phyloP scores from a whole-genome alignment of 1,140 invertebrate genomes.

The Euwallacea similis region DNA sequence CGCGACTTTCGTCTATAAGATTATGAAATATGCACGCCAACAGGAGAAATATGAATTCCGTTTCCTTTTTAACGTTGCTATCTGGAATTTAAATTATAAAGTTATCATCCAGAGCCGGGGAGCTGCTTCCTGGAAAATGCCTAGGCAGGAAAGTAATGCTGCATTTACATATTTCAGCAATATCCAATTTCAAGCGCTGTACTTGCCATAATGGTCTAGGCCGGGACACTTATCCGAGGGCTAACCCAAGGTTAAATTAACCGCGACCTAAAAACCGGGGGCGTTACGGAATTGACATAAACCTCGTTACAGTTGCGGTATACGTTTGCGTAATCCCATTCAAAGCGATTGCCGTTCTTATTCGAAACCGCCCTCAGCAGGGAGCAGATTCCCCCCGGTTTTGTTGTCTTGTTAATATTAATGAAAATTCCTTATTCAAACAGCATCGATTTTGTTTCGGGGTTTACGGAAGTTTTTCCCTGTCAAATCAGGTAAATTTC shows the following conservation, averaged over 20 bases:
- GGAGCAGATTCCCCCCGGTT: background rate
- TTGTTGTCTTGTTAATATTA: slow-evolving; percentile 6
- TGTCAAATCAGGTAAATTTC: no score
- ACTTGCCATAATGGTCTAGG: background rate
- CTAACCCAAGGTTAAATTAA: background rate
- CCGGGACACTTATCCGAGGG: no score
- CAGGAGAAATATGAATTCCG: background rate
- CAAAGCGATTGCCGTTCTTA: slow-evolving; percentile 2
- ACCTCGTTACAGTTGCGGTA: slow-evolving; percentile 7
- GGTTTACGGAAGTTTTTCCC: no score
- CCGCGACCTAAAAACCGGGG: background rate
- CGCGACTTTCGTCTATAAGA: background rate
- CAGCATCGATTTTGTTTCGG: no score
- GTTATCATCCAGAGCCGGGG: no score
- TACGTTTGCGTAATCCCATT: slow-evolving; percentile 7
- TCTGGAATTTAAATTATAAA: slow-evolving; percentile 10
- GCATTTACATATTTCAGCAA: slow-evolving; percentile 21
- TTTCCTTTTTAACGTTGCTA: no score
- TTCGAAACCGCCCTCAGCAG: background rate
- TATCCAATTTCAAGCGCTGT: slow-evolving; percentile 17
- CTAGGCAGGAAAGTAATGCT: slow-evolving; percentile 24
- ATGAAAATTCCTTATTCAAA: background rate
- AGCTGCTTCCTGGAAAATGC: background rate
- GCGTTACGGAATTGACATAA: background rate
- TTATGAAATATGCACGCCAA: background rate